Base-by-base conservation (phyloP, 2,888 invertebrate species). In the Anthrax anthrax region DNA sequence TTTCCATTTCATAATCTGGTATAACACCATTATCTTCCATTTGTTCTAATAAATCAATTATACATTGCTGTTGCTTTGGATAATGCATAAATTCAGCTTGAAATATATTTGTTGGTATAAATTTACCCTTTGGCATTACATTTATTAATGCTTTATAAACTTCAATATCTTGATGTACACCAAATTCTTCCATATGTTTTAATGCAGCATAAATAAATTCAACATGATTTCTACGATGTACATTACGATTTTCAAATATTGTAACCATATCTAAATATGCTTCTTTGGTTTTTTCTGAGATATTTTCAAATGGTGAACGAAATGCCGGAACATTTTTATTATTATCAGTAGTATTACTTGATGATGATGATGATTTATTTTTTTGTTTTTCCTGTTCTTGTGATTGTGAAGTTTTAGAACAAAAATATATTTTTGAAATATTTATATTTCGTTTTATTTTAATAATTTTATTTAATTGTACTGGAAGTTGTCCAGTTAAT, bases 21-120 rank as follows among this genome's bases (percentile, higher is more conserved):
- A 90, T 83, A 3, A 98, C 89, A 51, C 89, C 84, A 66, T 88
- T 81, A 54, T 84, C 77, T 72, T 97, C 96, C 97, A 99, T 98
- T 72, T 92, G 84, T 57, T 88, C 84, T 23, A 96, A 69, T 44
- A 98, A 62, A 62, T 87, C 86, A n/a, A 94, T 78, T 37, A 84
- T 84, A 67, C 91, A 90, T 52, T 91, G 84, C 59, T 99, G 97
- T 60, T 99, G 97, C 62, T 88, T 88, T 0, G 95, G 94, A 70
- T 86, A 96, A 64, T 95, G 91, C 78, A 84, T 78, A 57, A 94
- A 87, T 65, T 92, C 90, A 0, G 82, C 78, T 73, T 95, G 89
- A 65, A 88, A 80, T 39, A 81, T 69, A 63, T 86, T 92, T 34
- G 69, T 70, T 0, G 97, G 81, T 52, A 95, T 78, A 69, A 91